phyloP scores from a whole-genome alignment of 2,888 invertebrate genomes.

The Euplagia quadripunctaria region DNA sequence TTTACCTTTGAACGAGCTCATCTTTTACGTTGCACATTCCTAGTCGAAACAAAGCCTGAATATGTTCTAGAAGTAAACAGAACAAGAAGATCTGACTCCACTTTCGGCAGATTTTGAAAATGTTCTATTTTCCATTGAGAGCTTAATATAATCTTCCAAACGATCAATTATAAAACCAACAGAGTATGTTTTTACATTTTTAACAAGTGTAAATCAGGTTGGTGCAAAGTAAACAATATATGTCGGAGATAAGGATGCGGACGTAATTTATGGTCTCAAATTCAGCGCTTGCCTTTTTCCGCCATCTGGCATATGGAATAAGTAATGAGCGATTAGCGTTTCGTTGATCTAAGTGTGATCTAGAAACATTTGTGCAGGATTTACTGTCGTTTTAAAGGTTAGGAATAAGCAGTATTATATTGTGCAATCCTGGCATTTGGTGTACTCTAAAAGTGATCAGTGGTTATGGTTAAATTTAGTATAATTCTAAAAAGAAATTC shows the following conservation, averaged over 20 bases:
- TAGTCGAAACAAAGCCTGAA: no score
- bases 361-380: no score
- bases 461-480: no score
- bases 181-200: constrained; percentile 45
- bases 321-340: constrained; percentile 29
- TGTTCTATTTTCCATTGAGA: neutral
- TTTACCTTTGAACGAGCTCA: no score
- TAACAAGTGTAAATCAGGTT: constrained; percentile 55
- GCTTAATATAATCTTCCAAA: neutral
- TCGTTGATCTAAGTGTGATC: neutral
- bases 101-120: neutral
- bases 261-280: constrained; percentile 73
- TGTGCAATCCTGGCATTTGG: neutral
- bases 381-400: no score
- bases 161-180: constrained; percentile 9
- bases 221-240: constrained; percentile 59
- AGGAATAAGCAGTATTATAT: no score
- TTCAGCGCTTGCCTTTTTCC: constrained; percentile 70
- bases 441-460: no score
- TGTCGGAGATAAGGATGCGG: constrained; percentile 62
- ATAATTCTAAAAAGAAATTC: no score
- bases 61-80: no score
- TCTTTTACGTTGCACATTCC: no score
- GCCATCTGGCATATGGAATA: constrained; percentile 32
- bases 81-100: no score